Conservation (phyloP, 2,888 invertebrate genomes). For the Caenorhabditis japonica region DNA sequence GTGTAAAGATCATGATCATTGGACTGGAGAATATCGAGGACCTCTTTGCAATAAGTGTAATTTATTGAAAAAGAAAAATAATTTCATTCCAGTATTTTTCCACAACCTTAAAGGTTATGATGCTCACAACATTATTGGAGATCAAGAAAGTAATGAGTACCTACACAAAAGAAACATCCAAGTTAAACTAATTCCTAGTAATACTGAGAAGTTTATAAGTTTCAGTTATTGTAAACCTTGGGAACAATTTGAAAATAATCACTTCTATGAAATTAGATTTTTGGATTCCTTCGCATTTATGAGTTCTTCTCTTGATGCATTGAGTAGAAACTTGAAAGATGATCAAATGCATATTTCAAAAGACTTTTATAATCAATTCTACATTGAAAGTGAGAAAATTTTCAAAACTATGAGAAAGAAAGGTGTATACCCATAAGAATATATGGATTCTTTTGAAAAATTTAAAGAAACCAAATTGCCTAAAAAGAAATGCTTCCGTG, state of each 20-base stretch:
- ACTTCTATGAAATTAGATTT: conserved; percentile 51
- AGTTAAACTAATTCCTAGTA: conserved; percentile 50
- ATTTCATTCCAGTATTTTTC: conserved; percentile 60
- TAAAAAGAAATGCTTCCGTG: conserved; percentile 52
- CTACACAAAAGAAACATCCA: conserved; percentile 36
- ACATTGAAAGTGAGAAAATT: too few species aligned
- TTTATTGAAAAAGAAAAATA: conserved; percentile 53
- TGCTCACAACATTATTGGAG: conserved; percentile 56
- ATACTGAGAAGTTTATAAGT: conserved; percentile 59
- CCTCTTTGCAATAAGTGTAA: conserved; percentile 52
- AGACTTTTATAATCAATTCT: too few species aligned
- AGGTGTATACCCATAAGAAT: conserved; percentile 75
- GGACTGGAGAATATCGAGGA: conserved; percentile 53
- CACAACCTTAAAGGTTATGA: conserved; percentile 64
- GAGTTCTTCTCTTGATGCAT: conserved; percentile 45
- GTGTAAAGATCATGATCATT: conserved; percentile 54
- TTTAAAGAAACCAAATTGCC: conserved; percentile 68
- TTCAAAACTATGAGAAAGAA: conserved; percentile 58
- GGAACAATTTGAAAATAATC: conserved; percentile 3
- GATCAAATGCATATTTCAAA: conserved; percentile 34
- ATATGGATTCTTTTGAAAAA: conserved; percentile 64
- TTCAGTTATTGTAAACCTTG: conserved; percentile 50
- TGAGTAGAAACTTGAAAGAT: conserved; percentile 57
- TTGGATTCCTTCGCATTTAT: conserved; percentile 61
- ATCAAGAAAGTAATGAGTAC: conserved; percentile 31